Conservation (phyloP, 1,140 invertebrate species). For the Brachionus paranguensis region DNA sequence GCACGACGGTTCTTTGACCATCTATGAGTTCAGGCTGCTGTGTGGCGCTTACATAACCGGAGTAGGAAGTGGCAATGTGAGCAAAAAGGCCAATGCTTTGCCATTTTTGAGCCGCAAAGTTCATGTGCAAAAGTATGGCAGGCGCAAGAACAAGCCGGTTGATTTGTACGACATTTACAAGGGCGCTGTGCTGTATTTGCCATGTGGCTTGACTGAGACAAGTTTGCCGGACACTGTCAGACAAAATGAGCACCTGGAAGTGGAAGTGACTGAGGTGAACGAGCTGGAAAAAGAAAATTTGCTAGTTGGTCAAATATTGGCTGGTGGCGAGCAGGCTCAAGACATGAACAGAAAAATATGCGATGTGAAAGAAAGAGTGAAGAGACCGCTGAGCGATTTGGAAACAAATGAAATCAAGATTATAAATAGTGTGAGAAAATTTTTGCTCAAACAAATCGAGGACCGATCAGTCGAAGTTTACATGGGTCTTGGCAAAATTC, state of each 20-base stretch:
- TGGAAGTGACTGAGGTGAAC: slow-evolving; percentile 7
- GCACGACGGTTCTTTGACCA: slow-evolving; percentile 14
- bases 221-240: neutral
- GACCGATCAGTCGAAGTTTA: slow-evolving; percentile 28
- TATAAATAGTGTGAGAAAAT: slow-evolving; percentile 14
- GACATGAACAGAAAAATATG: neutral
- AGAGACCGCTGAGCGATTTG: neutral
- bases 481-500: slow-evolving; percentile 4
- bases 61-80: neutral
- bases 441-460: slow-evolving; percentile 27
- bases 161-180: slow-evolving; percentile 21
- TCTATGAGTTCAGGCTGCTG: slow-evolving; percentile 23
- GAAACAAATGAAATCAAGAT: slow-evolving; percentile 1
- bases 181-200: slow-evolving; percentile 3
- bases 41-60: slow-evolving; percentile 30
- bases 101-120: slow-evolving; percentile 3
- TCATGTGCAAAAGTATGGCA: neutral
- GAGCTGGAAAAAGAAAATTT: slow-evolving; percentile 29
- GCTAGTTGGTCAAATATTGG: neutral
- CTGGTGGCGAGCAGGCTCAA: neutral
- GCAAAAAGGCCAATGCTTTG: slow-evolving; percentile 37
- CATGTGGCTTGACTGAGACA: neutral
- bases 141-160: neutral
- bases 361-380: neutral
- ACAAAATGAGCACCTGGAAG: neutral